Evolutionary conservation across 1,140 invertebrate genomes (phyloP), one percentile per base, ranked within the genome.

Genomic region (Heliconius nattereri): DNA sequence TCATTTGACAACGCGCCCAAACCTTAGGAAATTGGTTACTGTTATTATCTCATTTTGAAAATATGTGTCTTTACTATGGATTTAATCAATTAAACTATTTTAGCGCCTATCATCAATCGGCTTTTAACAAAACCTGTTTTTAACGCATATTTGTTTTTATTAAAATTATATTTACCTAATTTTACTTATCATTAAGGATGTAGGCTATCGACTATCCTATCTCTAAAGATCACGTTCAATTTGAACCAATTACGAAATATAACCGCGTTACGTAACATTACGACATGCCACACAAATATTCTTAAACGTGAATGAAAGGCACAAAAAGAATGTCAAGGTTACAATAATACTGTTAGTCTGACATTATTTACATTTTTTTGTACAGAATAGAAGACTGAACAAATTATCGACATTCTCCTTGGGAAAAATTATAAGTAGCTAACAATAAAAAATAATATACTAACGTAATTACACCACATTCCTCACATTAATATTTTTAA

Each of bases 311-410:
- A 66, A 66, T 66, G 60, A 66, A 66, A 23, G 60, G 23, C n/a
- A 26, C n/a, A 9, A 13, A 66, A 66, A 66, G 11, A 66, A 66
- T 66, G 60, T 66, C 60, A 66, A 66, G 60, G 60, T 66, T 26
- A 66, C 60, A 26, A 66, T 29, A 66, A 66, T 66, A 26, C 60
- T 66, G 60, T 23, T 26, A 66, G 23, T 66, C n/a, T 13, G 11
- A 66, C 16, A 3, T 66, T 66, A 66, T 66, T 66, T 66, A 66
- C 60, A 66, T 66, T 66, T 66, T n/a, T 66, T 66, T 66, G 23
- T 72, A 72, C 32, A 72, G n/a, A 11, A 26, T 66, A 26, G 23
- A 66, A 9, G 57, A 60, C 0, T n/a, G n/a, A n/a, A n/a, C n/a
- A n/a, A 57, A 57, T 23, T 9, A 57, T 26, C 8, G 57, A 60